Conservation (phyloP, 2,888 invertebrate genomes). For the Eurytoma californica region DNA sequence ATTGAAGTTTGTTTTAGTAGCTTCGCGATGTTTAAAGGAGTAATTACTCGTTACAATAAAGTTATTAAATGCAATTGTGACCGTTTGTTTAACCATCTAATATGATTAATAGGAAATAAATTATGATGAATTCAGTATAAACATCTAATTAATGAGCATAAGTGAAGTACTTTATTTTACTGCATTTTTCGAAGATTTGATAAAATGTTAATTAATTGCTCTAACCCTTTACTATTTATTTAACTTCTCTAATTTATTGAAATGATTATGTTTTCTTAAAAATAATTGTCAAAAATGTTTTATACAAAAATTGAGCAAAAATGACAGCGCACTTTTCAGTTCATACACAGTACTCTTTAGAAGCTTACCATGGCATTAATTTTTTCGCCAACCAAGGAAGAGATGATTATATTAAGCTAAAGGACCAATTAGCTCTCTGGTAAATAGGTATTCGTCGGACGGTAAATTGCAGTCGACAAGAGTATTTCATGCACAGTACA, state of each 20-base stretch:
- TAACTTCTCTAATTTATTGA: too few relatives aligned
- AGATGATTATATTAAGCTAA: slow-evolving; percentile 19
- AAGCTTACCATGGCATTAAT: neutral
- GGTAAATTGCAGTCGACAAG: slow-evolving; percentile 20
- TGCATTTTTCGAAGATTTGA: too few relatives aligned
- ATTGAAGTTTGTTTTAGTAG: neutral
- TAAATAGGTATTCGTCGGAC: slow-evolving; percentile 4
- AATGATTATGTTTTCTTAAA: too few relatives aligned
- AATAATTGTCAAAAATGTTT: too few relatives aligned
- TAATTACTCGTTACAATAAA: neutral
- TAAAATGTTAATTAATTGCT: too few relatives aligned
- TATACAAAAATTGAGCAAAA: slow-evolving; percentile 6
- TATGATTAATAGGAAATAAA: too few relatives aligned
- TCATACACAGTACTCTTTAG: neutral
- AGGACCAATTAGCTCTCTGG: slow-evolving; percentile 16
- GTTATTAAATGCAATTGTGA: too few relatives aligned
- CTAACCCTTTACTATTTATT: too few relatives aligned
- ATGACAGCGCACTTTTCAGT: neutral
- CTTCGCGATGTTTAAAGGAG: neutral
- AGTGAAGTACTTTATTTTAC: too few relatives aligned
- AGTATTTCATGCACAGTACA: slow-evolving; percentile 11
- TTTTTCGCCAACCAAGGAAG: slow-evolving; percentile 27
- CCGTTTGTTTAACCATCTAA: too few relatives aligned
- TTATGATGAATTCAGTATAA: too few relatives aligned
- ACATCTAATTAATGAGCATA: too few relatives aligned